These are phyloP conservation scores for Drosophila sp. DNA, from an alignment of 1,140 invertebrate species.

Conservation along the genomic window DNA sequence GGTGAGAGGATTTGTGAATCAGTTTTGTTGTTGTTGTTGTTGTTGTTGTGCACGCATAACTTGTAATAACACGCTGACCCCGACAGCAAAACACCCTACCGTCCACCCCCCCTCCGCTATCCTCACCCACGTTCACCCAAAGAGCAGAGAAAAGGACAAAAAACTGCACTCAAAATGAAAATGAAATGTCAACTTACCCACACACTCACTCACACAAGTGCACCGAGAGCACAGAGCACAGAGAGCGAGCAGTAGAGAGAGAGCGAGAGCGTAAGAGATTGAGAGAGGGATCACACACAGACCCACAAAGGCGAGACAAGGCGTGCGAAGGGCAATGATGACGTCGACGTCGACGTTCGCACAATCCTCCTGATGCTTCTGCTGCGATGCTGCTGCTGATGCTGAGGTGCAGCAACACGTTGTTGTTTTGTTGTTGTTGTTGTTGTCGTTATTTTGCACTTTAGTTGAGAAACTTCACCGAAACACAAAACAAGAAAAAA, in stretches of 20 bases:
- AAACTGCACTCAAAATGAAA: slow-evolving; percentile 64
- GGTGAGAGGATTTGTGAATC: slow-evolving; percentile 8
- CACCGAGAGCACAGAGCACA: background rate
- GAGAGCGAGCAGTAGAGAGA: background rate
- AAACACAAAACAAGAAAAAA: slow-evolving; percentile 16
- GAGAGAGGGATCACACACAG: background rate
- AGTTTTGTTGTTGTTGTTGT: slow-evolving; percentile 28
- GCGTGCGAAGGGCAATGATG: slow-evolving; percentile 56
- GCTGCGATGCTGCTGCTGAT: slow-evolving; percentile 6
- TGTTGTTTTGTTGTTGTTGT: slow-evolving; percentile 32
- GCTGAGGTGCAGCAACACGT: slow-evolving; percentile 42
- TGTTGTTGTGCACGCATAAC: slow-evolving; percentile 53
- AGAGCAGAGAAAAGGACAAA: slow-evolving; percentile 27
- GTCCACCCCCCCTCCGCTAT: background rate
- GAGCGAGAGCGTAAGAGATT: background rate
- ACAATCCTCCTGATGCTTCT: background rate
- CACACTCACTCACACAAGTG: slow-evolving; percentile 19
- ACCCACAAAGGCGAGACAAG: slow-evolving; percentile 12
- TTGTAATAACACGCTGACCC: slow-evolving; percentile 71
- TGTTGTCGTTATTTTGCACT: slow-evolving; percentile 17
- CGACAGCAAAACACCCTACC: slow-evolving; percentile 27
- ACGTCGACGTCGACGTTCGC: slow-evolving; percentile 33
- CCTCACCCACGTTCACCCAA: slow-evolving; percentile 11
- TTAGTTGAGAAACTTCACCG: slow-evolving; percentile 1
- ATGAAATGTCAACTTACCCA: slow-evolving; percentile 76